A percentile compares a stretch with the other conserved stretches of the same genome.
Conservation (phyloP, 2,113 vertebrate species). For the Pyxicephalus adspersus region DNA sequence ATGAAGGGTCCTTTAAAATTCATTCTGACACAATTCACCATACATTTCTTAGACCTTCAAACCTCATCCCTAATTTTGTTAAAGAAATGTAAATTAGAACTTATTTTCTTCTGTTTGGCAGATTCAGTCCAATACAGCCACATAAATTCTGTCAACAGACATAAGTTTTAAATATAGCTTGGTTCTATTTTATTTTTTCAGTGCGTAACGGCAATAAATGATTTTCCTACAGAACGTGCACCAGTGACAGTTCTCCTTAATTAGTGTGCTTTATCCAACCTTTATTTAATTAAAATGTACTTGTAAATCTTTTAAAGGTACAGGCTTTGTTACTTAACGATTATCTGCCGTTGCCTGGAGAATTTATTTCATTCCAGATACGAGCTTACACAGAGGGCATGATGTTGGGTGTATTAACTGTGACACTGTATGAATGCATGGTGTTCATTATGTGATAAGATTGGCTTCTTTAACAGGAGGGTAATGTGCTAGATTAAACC, state of each 20-base stretch:
- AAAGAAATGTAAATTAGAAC: no score
- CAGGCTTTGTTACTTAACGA: slow-evolving; percentile 8
- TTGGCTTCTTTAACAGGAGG: not conserved
- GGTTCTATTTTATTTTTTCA: slow-evolving; percentile 1
- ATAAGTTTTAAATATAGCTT: not conserved
- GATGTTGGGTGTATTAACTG: not conserved
- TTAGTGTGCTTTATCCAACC: slow-evolving; percentile 13
- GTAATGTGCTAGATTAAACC: not conserved
- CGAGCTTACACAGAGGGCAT: not conserved
- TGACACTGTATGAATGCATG: slow-evolving; percentile 2
- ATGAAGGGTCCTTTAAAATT: no score
- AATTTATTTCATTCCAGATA: slow-evolving; percentile 11
- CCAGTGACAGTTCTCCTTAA: slow-evolving; percentile 29
- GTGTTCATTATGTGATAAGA: slow-evolving; percentile 10
- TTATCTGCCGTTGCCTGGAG: slow-evolving; percentile 3
- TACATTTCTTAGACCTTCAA: no score
- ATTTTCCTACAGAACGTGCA: not conserved
- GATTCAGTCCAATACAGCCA: not conserved
- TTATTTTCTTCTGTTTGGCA: no score
- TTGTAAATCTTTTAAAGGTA: slow-evolving; percentile 39
- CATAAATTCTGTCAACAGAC: not conserved
- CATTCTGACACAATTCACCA: no score
- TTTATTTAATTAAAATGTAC: slow-evolving; percentile 39
- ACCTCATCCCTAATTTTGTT: no score
- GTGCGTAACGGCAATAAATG: not conserved